phyloP scores from a whole-genome alignment of 2,888 invertebrate genomes.

The Phengaris arion region DNA sequence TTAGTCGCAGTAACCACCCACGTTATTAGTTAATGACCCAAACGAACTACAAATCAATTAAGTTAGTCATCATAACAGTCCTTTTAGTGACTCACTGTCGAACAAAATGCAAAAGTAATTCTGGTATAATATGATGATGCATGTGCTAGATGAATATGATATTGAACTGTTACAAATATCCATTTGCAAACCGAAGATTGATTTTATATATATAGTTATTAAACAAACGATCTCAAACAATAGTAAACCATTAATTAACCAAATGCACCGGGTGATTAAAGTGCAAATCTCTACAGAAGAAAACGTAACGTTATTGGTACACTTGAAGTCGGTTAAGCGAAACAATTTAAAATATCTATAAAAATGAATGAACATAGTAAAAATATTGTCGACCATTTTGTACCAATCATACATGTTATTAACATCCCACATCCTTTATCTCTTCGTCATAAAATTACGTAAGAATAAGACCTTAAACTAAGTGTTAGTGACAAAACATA shows the following conservation, averaged over 20 bases:
- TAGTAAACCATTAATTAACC: not conserved
- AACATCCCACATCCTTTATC: not conserved
- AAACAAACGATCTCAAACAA: not conserved
- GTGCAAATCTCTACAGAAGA: not conserved
- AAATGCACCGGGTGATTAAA: not conserved
- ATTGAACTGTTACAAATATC: not conserved
- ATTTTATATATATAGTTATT: not conserved
- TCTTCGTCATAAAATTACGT: constrained; percentile 15
- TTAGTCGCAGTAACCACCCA: constrained; percentile 55
- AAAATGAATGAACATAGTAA: not conserved
- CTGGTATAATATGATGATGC: constrained; percentile 9
- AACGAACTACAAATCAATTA: constrained; percentile 69
- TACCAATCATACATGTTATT: not conserved
- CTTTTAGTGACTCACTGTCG: constrained; percentile 58
- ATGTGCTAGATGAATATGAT: constrained; percentile 18
- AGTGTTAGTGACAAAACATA: constrained; percentile 74
- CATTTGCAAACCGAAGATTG: not conserved
- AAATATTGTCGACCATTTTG: not conserved
- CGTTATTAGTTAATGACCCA: constrained; percentile 64
- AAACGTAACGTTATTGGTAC: not conserved
- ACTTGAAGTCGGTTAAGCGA: not conserved
- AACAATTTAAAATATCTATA: not conserved
- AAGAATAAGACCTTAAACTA: constrained; percentile 38
- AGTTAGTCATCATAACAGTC: constrained; percentile 64
- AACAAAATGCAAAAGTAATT: constrained; percentile 48